A percentile compares a stretch with the other conserved stretches of the same genome.
phyloP scores from a whole-genome alignment of 2,888 invertebrate species.

The Protodeltote pygarga region DNA sequence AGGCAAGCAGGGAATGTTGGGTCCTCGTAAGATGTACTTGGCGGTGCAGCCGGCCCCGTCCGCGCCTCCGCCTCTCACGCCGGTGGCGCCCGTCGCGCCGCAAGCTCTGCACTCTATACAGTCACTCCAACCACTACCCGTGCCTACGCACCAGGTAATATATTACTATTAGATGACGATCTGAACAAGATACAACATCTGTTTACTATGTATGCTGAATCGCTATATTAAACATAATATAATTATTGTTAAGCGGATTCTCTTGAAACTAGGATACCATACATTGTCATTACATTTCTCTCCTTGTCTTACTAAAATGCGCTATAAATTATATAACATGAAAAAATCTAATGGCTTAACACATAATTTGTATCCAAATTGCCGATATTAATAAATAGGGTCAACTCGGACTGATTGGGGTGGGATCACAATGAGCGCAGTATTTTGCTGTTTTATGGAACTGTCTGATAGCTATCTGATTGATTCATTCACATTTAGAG shows the following conservation, averaged over 20 bases:
- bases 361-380: constrained; percentile 6
- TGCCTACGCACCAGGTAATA: constrained; percentile 84
- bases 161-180: constrained; percentile 73
- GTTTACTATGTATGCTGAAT: constrained; percentile 26
- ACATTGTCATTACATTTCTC: constrained; percentile 8
- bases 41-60: constrained; percentile 92
- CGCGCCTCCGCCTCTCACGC: constrained; percentile 66
- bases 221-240: constrained; percentile 15
- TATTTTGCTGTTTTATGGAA: background rate
- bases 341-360: constrained; percentile 4
- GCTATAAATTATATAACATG: constrained; percentile 8
- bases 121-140: constrained; percentile 69
- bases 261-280: constrained; percentile 14
- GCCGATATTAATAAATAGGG: constrained; percentile 25
- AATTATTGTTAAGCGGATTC: constrained; percentile 33
- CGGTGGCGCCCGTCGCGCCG: constrained; percentile 60
- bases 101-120: constrained; percentile 56
- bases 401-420: constrained; percentile 28
- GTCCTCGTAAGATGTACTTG: constrained; percentile 94
- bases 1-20: constrained; percentile 94
- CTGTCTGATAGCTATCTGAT: too few relatives aligned
- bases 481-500: too few relatives aligned
- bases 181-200: constrained; percentile 13
- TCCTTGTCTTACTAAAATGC: constrained; percentile 24
- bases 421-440: constrained; percentile 55